A percentile compares a stretch with the other conserved stretches of the same genome.
Conservation (phyloP, 2,888 invertebrate genomes). For the Tenthredo livida region DNA sequence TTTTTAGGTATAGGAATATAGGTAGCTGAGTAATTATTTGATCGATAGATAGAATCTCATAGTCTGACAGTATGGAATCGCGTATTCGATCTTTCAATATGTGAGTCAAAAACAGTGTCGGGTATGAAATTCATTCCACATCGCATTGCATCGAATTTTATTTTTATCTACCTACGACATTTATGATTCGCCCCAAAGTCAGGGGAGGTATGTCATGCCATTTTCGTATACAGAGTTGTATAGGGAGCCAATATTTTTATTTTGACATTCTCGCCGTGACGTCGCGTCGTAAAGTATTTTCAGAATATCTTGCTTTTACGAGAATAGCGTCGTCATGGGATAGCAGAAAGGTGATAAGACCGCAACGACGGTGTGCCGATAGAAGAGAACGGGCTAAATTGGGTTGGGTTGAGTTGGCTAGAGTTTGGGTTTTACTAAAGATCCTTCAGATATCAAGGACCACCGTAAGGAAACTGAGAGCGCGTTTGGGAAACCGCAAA, state of each 20-base stretch:
- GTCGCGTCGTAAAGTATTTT: conserved; percentile 49
- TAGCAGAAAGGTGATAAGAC: conserved; percentile 40
- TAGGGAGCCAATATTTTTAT: conserved; percentile 39
- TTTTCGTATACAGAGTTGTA: conserved; percentile 10
- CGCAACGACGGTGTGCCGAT: conserved; percentile 35
- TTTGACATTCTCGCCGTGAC: conserved; percentile 31
- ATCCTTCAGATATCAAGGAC: conserved; percentile 43
- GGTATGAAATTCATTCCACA: conserved; percentile 8
- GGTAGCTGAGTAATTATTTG: conserved; percentile 6
- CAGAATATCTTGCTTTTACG: conserved; percentile 45
- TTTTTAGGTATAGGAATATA: not conserved
- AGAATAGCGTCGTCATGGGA: conserved; percentile 34
- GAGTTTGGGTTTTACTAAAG: conserved; percentile 23
- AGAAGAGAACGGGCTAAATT: conserved; percentile 36
- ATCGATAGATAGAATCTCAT: conserved; percentile 23
- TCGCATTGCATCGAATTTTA: not conserved
- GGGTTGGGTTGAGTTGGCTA: not conserved
- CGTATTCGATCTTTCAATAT: not conserved
- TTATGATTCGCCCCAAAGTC: conserved; percentile 21
- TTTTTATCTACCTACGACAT: not conserved
- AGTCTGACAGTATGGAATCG: not conserved
- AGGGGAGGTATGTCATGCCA: not conserved
- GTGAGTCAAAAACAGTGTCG: not conserved
- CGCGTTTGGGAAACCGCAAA: conserved; percentile 34
- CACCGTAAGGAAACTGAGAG: conserved; percentile 31